These are phyloP conservation scores for Lethenteron reissneri DNA, from an alignment of 2,113 vertebrate species.

Conservation along the genomic window DNA sequence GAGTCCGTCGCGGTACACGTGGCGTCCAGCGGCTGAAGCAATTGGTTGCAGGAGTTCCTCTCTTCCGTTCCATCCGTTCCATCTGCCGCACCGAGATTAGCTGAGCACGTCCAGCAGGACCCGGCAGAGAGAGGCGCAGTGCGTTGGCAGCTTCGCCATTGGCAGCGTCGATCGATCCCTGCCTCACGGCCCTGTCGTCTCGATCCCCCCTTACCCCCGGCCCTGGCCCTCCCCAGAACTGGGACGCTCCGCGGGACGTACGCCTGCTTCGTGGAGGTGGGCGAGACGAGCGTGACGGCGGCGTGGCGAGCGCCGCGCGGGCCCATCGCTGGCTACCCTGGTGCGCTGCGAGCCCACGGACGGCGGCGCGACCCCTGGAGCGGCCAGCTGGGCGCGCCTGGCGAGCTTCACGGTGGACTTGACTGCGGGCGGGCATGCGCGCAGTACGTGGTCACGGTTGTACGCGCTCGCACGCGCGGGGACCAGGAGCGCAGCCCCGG, in stretches of 20 bases:
- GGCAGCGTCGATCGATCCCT: too few species aligned
- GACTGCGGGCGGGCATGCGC: conserved; percentile 42
- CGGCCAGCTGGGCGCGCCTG: conserved; percentile 34
- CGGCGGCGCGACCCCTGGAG: conserved; percentile 41
- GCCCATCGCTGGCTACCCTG: conserved; percentile 38
- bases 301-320: conserved; percentile 48
- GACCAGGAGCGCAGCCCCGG: conserved; percentile 36
- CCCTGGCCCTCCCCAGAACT: conserved; percentile 27
- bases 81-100: too few species aligned
- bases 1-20: too few species aligned
- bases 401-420: conserved; percentile 37
- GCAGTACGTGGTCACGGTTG: conserved; percentile 44
- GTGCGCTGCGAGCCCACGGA: conserved; percentile 36
- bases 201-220: background rate
- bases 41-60: too few species aligned
- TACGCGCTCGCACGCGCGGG: conserved; percentile 43
- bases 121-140: too few species aligned
- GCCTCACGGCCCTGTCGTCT: too few species aligned
- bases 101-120: too few species aligned
- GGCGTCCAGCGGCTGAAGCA: too few species aligned
- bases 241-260: conserved; percentile 50
- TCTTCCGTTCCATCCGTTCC: too few species aligned
- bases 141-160: too few species aligned
- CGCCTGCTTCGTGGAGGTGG: conserved; percentile 41
- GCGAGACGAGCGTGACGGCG: conserved; percentile 40